A percentile compares a stretch with the other conserved stretches of the same genome.
These are phyloP conservation scores for Drosophila cardini DNA, from an alignment of 1,140 invertebrate species.

Conservation along the genomic window DNA sequence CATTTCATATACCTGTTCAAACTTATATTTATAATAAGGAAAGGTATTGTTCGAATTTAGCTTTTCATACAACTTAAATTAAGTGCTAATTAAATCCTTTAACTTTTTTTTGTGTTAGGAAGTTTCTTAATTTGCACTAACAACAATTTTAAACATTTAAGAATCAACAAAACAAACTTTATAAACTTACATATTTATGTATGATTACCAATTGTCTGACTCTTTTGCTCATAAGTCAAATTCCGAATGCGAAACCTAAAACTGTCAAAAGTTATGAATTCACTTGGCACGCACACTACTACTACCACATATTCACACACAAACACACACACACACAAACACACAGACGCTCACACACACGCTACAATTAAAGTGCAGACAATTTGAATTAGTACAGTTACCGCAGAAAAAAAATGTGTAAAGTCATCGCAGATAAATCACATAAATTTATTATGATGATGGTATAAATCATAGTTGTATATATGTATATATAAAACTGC, in stretches of 20 bases:
- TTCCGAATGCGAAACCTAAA: background rate
- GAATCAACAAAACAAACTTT: background rate
- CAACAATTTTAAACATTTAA: background rate
- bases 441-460: slow-evolving; percentile 84
- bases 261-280: slow-evolving; percentile 23
- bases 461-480: slow-evolving; percentile 73
- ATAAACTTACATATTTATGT: background rate
- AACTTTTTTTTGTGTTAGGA: background rate
- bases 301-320: background rate
- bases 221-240: slow-evolving; percentile 9
- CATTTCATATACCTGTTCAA: too few relatives aligned
- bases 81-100: background rate
- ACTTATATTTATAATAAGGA: too few relatives aligned
- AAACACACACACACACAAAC: background rate
- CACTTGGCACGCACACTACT: background rate
- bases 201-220: background rate
- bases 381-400: slow-evolving; percentile 46
- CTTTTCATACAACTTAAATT: background rate
- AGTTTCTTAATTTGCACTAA: background rate
- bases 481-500: slow-evolving; percentile 80
- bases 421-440: slow-evolving; percentile 72
- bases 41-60: too few relatives aligned
- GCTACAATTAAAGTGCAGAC: slow-evolving; percentile 18
- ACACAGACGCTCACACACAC: background rate
- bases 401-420: slow-evolving; percentile 44